Base-by-base conservation (phyloP, 2,797 vertebrate species). In the Amphiprion clarkii region DNA sequence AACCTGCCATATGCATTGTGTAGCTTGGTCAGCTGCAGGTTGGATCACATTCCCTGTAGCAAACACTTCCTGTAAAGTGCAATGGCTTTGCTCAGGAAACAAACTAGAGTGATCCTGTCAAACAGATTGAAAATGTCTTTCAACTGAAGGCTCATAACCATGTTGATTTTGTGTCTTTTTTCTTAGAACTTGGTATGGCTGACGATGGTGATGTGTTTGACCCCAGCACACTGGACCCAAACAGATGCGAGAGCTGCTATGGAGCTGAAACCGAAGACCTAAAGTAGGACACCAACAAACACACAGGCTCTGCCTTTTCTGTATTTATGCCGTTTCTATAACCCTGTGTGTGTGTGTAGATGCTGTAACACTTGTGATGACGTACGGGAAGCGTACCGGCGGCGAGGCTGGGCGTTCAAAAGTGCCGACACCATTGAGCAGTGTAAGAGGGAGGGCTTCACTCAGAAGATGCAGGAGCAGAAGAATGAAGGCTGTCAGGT, bases 401-500 rank as follows among this genome's bases (percentile, higher is more conserved):
- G 98, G 5, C 95, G 97, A 42, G 98, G 98, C 84, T 99, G 98
- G 98, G 98, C 98, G 1, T 99, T 99, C 81, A 99, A 99, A 88
- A 99, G 93, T n/a, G 97, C 98, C 0, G 98, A 99, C 84, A 97
- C 96, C 63, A 99, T 99, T 31, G 98, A 98, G 84, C 98, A 99
- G 90, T 99, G 98, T 84, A 97, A 96, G 86, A 95, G 98, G 70
- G 98, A 99, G 82, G 98, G 98, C 11, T 99, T 99, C 90, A 97
- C 96, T 42, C 97, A 99, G 93, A 99, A 96, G 95, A 98, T 99
- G 97, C 97, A 99, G 91, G 98, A 99, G 82, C 98, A 99, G 94
- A 99, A 98, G 95, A 98, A 99, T 0, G 98, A 99, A 84, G 98
- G 98, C 66, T 99, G 98, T 86, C 95, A 97, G 88, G 96, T 99